These are phyloP conservation scores for Eremophila alpestris DNA, from an alignment of 2,797 vertebrate genomes.

Conservation along the genomic window DNA sequence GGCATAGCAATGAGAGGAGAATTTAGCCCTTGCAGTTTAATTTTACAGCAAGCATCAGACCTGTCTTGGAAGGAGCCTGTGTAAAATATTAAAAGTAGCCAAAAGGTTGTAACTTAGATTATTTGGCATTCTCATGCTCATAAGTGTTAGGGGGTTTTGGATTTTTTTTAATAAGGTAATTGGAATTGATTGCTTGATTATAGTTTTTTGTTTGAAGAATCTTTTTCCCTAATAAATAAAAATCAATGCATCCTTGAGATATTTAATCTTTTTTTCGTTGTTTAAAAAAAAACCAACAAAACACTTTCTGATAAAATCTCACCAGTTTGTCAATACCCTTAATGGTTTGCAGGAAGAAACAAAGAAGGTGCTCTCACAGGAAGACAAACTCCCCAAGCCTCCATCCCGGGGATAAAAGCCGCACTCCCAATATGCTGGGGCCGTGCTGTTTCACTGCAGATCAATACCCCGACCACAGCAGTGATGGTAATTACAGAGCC, in stretches of 20 bases:
- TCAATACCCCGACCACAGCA: slow-evolving; percentile 6
- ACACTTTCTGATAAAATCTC: neutral
- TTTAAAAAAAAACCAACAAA: neutral
- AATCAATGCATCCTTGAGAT: neutral
- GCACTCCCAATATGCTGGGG: neutral
- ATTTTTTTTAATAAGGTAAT: neutral
- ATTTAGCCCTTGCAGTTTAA: neutral
- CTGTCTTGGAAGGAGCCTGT: neutral
- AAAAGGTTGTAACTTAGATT: neutral
- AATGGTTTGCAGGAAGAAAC: neutral
- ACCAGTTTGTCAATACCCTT: neutral
- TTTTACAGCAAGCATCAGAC: neutral
- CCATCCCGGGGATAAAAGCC: neutral
- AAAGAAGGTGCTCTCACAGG: neutral
- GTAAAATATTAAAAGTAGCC: neutral
- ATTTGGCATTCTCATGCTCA: neutral
- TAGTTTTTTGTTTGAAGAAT: neutral
- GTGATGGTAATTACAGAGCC: neutral
- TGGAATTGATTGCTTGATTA: neutral
- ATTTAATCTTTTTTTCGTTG: neutral
- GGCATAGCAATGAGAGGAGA: neutral
- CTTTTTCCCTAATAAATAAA: neutral
- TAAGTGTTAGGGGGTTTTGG: neutral
- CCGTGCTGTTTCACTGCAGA: neutral
- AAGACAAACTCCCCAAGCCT: neutral